These are phyloP conservation scores for Sceliomorpha sp. DNA, from an alignment of 2,888 invertebrate genomes.

Conservation along the genomic window DNA sequence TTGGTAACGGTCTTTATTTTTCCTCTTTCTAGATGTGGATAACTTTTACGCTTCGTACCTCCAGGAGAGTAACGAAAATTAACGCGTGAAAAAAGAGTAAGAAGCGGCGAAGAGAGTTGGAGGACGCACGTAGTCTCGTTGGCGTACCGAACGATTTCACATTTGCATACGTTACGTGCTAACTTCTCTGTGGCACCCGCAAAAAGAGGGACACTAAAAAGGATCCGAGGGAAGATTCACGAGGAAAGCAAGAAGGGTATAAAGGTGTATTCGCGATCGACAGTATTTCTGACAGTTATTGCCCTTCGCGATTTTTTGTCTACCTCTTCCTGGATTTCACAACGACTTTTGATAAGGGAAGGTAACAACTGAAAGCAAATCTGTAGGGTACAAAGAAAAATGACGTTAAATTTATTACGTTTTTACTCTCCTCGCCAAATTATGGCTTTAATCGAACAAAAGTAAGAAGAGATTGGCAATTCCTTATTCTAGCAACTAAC, in stretches of 20 bases:
- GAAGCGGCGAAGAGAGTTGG: neutral
- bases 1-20: neutral
- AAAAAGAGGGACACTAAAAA: constrained; percentile 9
- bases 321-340: no score
- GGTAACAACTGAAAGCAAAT: no score
- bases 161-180: constrained; percentile 7
- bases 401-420: no score
- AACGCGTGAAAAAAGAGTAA: neutral
- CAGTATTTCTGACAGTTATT: constrained; percentile 23
- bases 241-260: constrained; percentile 10
- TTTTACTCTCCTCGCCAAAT: no score
- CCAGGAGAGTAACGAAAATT: constrained; percentile 5
- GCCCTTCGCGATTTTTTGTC: no score
- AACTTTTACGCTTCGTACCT: constrained; percentile 1
- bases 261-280: constrained; percentile 17
- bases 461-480: no score
- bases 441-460: no score
- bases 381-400: no score
- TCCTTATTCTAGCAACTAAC: no score
- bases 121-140: neutral
- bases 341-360: no score
- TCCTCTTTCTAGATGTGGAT: neutral
- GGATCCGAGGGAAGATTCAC: constrained; percentile 14
- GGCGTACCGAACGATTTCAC: constrained; percentile 4
- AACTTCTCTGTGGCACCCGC: no score